Percentiles rank a stretch among this genome's conserved stretches.
Conservation (phyloP, 2,113 vertebrate species). For the Hippolais icterina region DNA sequence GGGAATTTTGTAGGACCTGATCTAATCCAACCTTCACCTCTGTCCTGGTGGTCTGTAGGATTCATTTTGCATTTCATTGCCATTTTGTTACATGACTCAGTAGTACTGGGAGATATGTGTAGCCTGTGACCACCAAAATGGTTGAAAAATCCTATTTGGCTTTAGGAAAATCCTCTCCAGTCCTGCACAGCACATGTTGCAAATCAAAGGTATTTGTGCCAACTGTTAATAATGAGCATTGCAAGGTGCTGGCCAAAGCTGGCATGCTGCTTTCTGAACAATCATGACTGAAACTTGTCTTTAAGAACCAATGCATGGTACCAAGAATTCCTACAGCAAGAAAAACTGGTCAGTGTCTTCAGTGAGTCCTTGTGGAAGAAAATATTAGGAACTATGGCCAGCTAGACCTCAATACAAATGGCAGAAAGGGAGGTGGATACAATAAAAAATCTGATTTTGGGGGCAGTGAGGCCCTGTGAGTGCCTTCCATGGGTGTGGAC, state of each 20-base stretch:
- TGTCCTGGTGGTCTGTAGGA: neutral
- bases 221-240: neutral
- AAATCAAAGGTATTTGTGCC: neutral
- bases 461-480: neutral
- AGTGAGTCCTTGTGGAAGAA: neutral
- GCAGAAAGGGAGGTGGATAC: neutral
- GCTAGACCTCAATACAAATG: neutral
- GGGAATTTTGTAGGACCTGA: neutral
- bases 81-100: neutral
- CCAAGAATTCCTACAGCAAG: neutral
- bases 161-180: neutral
- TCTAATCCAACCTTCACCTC: neutral
- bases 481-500: neutral
- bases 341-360: neutral
- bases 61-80: accelerated
- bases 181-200: neutral
- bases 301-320: neutral
- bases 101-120: accelerated
- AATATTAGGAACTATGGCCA: neutral
- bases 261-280: neutral
- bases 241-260: neutral
- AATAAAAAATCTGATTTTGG: neutral
- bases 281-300: neutral
- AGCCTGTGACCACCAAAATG: neutral
- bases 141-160: neutral